Conservation (phyloP, 1,140 invertebrate genomes). For the Apis florea region DNA sequence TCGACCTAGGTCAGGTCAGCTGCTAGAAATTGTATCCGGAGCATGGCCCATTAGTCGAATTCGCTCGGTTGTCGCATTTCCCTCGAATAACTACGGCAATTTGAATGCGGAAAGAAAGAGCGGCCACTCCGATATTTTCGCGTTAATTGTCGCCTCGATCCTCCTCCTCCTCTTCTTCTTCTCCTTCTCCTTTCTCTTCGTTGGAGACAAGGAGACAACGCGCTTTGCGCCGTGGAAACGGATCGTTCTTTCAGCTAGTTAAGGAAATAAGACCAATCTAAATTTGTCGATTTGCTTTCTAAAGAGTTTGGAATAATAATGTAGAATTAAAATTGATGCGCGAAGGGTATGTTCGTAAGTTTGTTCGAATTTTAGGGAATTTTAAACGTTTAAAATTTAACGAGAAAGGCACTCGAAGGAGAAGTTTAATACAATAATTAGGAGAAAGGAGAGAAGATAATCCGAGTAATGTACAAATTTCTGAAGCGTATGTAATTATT, state of each 20-base stretch:
- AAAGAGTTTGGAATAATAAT: too few relatives aligned
- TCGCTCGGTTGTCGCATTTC: neutral
- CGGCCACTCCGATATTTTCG: constrained; percentile 4
- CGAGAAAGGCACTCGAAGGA: too few relatives aligned
- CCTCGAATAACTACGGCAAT: constrained; percentile 9
- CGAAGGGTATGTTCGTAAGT: too few relatives aligned
- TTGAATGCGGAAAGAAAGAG: neutral
- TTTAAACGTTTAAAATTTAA: too few relatives aligned
- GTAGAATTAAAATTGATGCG: too few relatives aligned
- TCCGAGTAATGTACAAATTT: too few relatives aligned
- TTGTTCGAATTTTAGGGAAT: too few relatives aligned
- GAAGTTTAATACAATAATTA: too few relatives aligned
- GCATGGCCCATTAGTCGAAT: constrained; percentile 32
- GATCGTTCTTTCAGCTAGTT: neutral
- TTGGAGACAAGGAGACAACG: too few relatives aligned
- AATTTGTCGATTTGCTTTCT: neutral
- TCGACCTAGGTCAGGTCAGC: constrained; percentile 9
- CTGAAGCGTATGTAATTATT: too few relatives aligned
- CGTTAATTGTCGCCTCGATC: constrained; percentile 4
- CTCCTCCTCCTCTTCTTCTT: neutral
- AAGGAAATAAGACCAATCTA: neutral
- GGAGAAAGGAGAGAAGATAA: too few relatives aligned
- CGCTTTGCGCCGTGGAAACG: too few relatives aligned
- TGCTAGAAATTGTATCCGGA: constrained; percentile 7
- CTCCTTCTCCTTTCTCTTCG: neutral